Evolutionary conservation across 2,113 vertebrate genomes (phyloP).

Genomic region (Psilopsiagon aurifrons): DNA sequence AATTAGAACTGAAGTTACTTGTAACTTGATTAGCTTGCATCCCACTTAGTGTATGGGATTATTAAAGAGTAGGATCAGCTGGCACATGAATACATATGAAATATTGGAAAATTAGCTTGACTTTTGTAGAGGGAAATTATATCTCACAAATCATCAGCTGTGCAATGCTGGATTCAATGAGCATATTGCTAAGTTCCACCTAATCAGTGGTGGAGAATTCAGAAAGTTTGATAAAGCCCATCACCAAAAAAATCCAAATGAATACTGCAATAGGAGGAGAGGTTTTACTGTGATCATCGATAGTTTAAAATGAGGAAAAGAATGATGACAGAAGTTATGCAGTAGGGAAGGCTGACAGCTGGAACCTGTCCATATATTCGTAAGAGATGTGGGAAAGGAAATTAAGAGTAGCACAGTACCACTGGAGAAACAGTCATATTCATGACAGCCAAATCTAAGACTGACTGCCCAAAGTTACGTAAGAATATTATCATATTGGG

Average conservation of each 20-base stretch:
- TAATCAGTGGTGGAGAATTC: not conserved
- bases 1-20: not conserved
- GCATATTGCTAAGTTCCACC: not conserved
- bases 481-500: not conserved
- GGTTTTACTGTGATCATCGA: not conserved
- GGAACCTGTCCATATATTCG: not conserved
- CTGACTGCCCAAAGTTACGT: not conserved
- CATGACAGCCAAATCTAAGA: not conserved
- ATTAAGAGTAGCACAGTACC: not conserved
- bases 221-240: not conserved
- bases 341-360: not conserved
- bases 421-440: not conserved
- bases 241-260: not conserved
- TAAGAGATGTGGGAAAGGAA: not conserved
- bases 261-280: not conserved
- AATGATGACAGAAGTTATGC: not conserved
- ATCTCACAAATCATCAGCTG: not conserved
- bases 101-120: not conserved
- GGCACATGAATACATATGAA: not conserved
- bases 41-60: not conserved
- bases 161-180: not conserved
- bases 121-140: not conserved
- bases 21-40: not conserved
- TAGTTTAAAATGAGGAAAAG: not conserved
- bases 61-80: fast-evolving